Evolutionary conservation across 1,140 invertebrate genomes (phyloP), one percentile per base, ranked within the genome.

Genomic region (Caenorhabditis elegans): DNA sequence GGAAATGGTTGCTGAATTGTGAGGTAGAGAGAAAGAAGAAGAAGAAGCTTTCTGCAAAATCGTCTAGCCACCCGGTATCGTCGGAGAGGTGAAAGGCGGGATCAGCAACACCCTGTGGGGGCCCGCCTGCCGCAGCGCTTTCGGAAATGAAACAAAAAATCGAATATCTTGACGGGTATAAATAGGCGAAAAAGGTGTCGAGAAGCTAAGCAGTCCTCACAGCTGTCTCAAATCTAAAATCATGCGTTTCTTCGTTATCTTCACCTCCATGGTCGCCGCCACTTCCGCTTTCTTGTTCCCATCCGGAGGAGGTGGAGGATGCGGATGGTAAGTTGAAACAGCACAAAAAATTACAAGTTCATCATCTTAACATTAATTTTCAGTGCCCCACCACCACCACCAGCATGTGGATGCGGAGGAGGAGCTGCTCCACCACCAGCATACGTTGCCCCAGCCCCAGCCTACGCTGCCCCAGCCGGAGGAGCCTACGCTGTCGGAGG

Each of bases 201-300:
- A 43, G 26, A 70, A 70, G 60, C 22, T 34, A 70, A 70, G 60
- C 60, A 70, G 60, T 43, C 34, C 28, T 28, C 10, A 53, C 39
- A 43, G 15, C 31, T 39, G 34, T 70, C 34, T 70, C n/a, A 39
- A 39, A 43, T 43, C 39, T 43, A 15, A 17, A 65, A 65, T 10
- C 34, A 70, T 70, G 60, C 60, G 60, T 39, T 39, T 70, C 60
- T 39, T 39, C 34, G 34, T 70, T 34, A 70, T 70, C 17, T 31
- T 28, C 34, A 22, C 60, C 28, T 70, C 60, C 31, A 70, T 70
- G 60, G n/a, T 70, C n/a, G 60, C 60, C 60, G 60, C 60, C 34
- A 15, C 60, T 39, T 70, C 60, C n/a, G 46, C 80, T 22, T 81
- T 81, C 65, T 55, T 81, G 65, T 55, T 55, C 78, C 55, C 55